These are phyloP conservation scores for Spea hammondii DNA, from an alignment of 2,797 vertebrate species.

Conservation along the genomic window DNA sequence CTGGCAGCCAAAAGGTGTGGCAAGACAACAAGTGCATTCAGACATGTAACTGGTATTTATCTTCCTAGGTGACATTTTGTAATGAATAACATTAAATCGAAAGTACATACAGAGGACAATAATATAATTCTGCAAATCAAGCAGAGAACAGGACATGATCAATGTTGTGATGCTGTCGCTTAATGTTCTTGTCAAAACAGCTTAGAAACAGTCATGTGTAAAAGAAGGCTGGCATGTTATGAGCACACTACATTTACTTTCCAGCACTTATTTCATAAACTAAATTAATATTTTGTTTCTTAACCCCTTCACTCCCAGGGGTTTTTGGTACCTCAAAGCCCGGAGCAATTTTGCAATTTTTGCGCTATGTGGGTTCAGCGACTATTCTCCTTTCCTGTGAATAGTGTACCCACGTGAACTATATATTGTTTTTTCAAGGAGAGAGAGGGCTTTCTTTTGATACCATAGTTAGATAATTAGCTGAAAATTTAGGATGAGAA, in stretches of 20 bases:
- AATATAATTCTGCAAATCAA: not conserved
- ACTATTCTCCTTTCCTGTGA: no score
- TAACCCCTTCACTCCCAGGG: no score
- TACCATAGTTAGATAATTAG: no score
- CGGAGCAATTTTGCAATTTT: no score
- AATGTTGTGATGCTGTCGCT: not conserved
- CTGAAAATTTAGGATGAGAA: no score
- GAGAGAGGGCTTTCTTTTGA: no score
- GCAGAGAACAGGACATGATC: not conserved
- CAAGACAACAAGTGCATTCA: not conserved
- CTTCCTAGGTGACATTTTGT: constrained; percentile 5
- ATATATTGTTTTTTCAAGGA: no score
- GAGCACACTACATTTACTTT: not conserved
- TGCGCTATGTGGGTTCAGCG: no score
- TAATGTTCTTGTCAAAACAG: constrained; percentile 3
- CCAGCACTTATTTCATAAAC: not conserved
- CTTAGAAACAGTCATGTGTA: constrained; percentile 1
- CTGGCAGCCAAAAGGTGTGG: not conserved
- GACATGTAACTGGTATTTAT: not conserved
- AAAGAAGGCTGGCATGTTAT: not conserved
- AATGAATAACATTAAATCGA: not conserved
- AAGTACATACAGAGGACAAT: not conserved
- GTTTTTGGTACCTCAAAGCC: no score
- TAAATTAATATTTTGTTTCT: no score
- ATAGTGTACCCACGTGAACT: no score